These are phyloP conservation scores for Bombus terrestris DNA, from an alignment of 1,140 invertebrate species.

Conservation along the genomic window DNA sequence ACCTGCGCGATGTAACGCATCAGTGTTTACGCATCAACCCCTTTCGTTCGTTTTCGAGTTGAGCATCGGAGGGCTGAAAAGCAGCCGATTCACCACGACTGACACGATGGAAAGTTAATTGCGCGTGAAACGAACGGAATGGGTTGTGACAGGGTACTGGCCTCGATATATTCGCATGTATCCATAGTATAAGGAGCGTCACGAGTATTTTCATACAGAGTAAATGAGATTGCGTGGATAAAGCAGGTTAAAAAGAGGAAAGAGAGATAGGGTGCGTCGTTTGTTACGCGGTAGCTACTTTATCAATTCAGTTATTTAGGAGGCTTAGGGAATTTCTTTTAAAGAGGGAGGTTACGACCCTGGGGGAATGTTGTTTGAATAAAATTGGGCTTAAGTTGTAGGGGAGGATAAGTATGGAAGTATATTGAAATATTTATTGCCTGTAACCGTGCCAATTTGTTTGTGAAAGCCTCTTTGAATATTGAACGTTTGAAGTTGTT, in stretches of 20 bases:
- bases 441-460: background rate
- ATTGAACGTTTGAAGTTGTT: background rate
- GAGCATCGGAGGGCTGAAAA: slow-evolving; percentile 5
- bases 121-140: slow-evolving; percentile 25
- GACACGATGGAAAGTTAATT: slow-evolving; percentile 39
- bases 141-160: background rate
- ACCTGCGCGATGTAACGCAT: slow-evolving; percentile 1
- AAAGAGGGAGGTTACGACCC: background rate
- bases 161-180: background rate
- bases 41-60: background rate
- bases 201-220: background rate
- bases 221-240: background rate
- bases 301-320: slow-evolving; percentile 18
- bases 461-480: background rate
- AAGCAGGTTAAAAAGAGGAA: no score
- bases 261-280: background rate
- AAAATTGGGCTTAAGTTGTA: background rate
- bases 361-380: background rate
- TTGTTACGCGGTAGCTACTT: background rate
- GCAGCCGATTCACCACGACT: background rate
- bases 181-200: background rate
- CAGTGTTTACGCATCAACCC: background rate
- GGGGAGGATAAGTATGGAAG: background rate
- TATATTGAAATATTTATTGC: background rate
- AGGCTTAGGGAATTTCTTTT: background rate